Base-by-base conservation (phyloP, 2,888 invertebrate species). In the Callyntrura guangdongensis region DNA sequence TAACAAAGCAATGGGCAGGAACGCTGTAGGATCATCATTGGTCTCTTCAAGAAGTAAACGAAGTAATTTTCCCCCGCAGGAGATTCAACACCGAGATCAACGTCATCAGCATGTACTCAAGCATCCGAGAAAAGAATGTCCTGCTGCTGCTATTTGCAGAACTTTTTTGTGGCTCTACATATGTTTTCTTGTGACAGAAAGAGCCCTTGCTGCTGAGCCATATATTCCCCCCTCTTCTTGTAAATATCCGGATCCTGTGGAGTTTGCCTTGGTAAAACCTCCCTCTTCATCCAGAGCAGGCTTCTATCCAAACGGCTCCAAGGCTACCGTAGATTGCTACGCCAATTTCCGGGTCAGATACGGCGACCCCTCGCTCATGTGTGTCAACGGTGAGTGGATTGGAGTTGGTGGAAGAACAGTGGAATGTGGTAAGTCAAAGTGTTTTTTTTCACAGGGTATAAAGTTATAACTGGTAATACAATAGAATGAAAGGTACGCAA, bases 341-440 rank as follows among this genome's bases (percentile, higher is more conserved):
- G 85, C 89, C 79, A 89, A 85, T 64, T 89, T 89, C 85, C 84
- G 89, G 84, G 85, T 85, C 89, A 89, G 69, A 69, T 49, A 27
- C 69, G 69, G 69, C 17, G 85, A 89, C 84, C 79, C 89, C 17
- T 27, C 72, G 74, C 81, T 91, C 89, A 82, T 72, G n/a, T 91
- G 91, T 79, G 20, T 86, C 86, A 86, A 91, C 79, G 89, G 86
- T 2, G 81, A 86, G 27, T 91, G 91, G 91, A 86, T 20, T n/a
- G 79, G 74, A 36, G 47, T 27, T 56, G 89, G 56, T 5, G 64
- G 89, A 64, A 25, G 91, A 64, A 47, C 64, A 11, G 83, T 83
- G 47, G 91, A 91, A 56, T 89, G 89, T 67, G 89, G 89, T 89
- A 85, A 89, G 89, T 56, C 25, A 59, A 45, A 69, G 45, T 17